Evolutionary conservation across 2,888 invertebrate genomes (phyloP).

Genomic region (Ferrisia virgata): DNA sequence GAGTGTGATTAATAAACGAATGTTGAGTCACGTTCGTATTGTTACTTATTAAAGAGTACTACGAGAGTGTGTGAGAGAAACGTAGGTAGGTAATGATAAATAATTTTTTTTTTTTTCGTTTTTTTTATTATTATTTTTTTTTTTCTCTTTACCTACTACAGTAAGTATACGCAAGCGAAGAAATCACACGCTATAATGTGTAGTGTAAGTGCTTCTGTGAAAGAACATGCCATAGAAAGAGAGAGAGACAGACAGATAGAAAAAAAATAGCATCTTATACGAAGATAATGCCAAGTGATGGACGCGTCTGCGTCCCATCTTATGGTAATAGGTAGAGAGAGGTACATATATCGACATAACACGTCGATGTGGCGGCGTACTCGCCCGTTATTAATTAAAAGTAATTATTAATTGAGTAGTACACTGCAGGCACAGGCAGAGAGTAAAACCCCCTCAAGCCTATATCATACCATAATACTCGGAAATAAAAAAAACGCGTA

Average conservation of each 20-base stretch:
- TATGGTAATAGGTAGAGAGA: too few relatives aligned
- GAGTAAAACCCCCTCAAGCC: not conserved
- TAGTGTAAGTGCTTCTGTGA: not conserved
- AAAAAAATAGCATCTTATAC: not conserved
- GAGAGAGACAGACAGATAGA: not conserved
- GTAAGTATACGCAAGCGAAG: not conserved
- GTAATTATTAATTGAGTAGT: not conserved
- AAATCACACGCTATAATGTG: not conserved
- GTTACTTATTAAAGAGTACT: not conserved
- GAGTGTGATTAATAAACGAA: conserved; percentile 26
- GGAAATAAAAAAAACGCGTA: not conserved
- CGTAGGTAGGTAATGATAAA: conserved; percentile 11
- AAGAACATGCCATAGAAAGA: not conserved
- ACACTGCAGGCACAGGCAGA: too few relatives aligned
- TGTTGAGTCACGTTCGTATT: conserved; percentile 24
- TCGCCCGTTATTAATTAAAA: conserved; percentile 25
- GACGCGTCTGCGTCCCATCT: not conserved
- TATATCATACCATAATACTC: too few relatives aligned
- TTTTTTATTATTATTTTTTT: not conserved
- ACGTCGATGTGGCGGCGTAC: too few relatives aligned
- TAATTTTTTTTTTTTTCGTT: not conserved
- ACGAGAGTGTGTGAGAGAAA: not conserved
- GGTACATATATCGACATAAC: not conserved
- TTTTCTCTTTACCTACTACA: too few relatives aligned
- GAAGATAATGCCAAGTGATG: not conserved